Percentiles rank a stretch among this genome's conserved stretches.
These are phyloP conservation scores for Heterotis niloticus DNA, from an alignment of 2,113 vertebrate genomes.

Conservation along the genomic window DNA sequence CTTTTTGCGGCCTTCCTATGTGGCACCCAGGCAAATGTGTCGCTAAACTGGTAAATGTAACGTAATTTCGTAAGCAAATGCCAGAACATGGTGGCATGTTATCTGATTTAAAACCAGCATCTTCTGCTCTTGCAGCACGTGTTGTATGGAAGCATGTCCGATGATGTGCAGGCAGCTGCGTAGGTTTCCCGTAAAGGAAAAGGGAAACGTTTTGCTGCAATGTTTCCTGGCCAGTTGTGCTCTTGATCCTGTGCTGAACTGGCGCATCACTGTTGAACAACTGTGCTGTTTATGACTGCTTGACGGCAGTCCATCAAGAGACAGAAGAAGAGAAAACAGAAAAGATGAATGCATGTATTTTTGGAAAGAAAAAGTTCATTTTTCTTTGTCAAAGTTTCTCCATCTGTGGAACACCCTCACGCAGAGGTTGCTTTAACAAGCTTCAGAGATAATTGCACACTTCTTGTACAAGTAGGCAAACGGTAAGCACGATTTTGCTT, in stretches of 20 bases:
- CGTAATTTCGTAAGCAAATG: not conserved
- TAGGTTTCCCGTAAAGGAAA: no score
- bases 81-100: not conserved
- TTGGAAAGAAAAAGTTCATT: not conserved
- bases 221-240: no score
- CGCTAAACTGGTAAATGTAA: not conserved
- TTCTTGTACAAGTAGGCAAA: not conserved
- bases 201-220: no score
- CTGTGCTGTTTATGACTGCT: not conserved
- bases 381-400: not conserved
- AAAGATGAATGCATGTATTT: not conserved
- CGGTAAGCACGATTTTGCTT: not conserved
- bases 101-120: no score
- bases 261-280: not conserved
- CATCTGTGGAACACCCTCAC: not conserved
- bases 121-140: no score
- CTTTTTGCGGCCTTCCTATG: conserved; percentile 24
- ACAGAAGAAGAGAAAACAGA: no score
- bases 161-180: no score
- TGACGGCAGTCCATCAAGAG: not conserved
- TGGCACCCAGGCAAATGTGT: not conserved
- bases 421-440: not conserved
- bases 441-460: conserved; percentile 4
- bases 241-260: not conserved
- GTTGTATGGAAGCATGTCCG: not conserved